Percentiles rank a stretch among this genome's conserved stretches.
phyloP scores from a whole-genome alignment of 1,140 invertebrate genomes.

The Phthorimaea operculella region DNA sequence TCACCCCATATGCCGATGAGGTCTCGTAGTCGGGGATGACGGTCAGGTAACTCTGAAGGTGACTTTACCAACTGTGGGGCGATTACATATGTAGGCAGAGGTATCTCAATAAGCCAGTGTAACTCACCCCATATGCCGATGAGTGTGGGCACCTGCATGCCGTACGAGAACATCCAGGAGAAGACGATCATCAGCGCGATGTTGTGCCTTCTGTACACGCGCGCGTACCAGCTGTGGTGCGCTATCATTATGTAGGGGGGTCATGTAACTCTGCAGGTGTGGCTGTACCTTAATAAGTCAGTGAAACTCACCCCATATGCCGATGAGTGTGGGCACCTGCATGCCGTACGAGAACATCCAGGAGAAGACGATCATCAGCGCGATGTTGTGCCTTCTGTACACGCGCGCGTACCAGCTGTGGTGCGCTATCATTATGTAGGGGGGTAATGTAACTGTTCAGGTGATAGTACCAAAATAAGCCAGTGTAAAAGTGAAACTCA shows the following conservation, averaged over 20 bases:
- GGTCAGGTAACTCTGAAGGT: too few relatives aligned
- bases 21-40: slow-evolving; percentile 83
- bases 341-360: slow-evolving; percentile 87
- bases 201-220: slow-evolving; percentile 83
- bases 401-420: slow-evolving; percentile 80
- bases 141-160: slow-evolving; percentile 85
- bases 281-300: too few relatives aligned
- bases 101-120: too few relatives aligned
- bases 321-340: slow-evolving; percentile 83
- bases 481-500: slow-evolving; percentile 51
- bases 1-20: slow-evolving; percentile 83
- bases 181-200: slow-evolving; percentile 85
- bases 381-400: slow-evolving; percentile 84
- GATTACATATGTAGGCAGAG: slow-evolving; percentile 93
- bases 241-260: slow-evolving; percentile 94
- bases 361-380: slow-evolving; percentile 83
- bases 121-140: slow-evolving; percentile 81
- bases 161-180: slow-evolving; percentile 86
- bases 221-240: slow-evolving; percentile 80
- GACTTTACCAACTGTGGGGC: slow-evolving; percentile 82
- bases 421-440: slow-evolving; percentile 92
- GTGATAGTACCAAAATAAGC: too few relatives aligned
- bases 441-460: too few relatives aligned
- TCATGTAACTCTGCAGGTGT: too few relatives aligned
- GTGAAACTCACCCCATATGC: slow-evolving; percentile 78